phyloP scores from a whole-genome alignment of 2,113 vertebrate species.

The Lepisosteus oculatus region DNA sequence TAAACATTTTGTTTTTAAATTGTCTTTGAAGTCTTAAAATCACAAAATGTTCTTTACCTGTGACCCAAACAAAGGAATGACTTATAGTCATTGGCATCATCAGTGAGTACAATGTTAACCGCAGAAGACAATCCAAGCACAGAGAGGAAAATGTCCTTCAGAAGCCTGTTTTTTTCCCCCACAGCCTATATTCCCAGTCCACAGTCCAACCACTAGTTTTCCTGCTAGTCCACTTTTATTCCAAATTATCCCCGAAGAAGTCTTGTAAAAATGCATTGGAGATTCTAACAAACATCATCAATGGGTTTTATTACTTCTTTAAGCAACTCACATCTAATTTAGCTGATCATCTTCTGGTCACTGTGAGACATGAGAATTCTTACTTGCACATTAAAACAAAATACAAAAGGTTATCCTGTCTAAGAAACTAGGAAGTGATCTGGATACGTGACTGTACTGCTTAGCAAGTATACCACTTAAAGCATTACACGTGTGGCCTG shows the following conservation, averaged over 20 bases:
- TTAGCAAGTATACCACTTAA: too few species aligned
- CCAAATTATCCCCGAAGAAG: neutral
- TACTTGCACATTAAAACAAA: too few species aligned
- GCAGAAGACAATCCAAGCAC: neutral
- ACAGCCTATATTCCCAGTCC: neutral
- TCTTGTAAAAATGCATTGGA: neutral
- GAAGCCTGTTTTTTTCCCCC: neutral
- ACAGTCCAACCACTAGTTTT: neutral
- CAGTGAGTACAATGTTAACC: neutral
- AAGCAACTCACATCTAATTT: neutral
- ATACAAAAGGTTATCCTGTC: too few species aligned
- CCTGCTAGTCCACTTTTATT: neutral
- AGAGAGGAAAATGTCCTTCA: neutral
- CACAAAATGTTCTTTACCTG: neutral
- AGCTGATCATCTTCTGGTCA: neutral
- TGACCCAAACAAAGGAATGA: conserved; percentile 1
- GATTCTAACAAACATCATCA: neutral
- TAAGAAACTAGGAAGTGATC: too few species aligned
- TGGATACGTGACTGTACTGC: too few species aligned
- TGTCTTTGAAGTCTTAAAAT: too few species aligned
- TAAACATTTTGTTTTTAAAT: too few species aligned
- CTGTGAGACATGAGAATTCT: too few species aligned
- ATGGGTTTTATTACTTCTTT: neutral
- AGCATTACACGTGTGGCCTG: too few species aligned
- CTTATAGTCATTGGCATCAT: neutral